These are phyloP conservation scores for Aphaenogaster rudis DNA, from an alignment of 1,140 invertebrate species.

Conservation along the genomic window DNA sequence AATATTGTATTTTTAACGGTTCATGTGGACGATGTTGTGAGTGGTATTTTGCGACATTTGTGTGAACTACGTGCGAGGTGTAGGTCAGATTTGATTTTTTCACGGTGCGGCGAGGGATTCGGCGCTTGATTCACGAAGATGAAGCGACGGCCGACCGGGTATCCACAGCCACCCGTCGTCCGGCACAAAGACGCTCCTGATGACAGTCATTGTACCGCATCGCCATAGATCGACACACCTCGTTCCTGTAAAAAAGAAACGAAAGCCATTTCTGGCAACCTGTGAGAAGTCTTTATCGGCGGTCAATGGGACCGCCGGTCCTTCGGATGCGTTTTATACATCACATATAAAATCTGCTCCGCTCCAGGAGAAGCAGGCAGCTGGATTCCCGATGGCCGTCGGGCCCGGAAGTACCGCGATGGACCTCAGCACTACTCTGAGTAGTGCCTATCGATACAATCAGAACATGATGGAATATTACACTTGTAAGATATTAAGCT, in stretches of 20 bases:
- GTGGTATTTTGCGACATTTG: not conserved
- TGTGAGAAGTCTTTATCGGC: conserved; percentile 77
- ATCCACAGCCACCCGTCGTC: conserved; percentile 81
- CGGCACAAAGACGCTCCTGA: conserved; percentile 82
- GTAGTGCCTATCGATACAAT: conserved; percentile 95
- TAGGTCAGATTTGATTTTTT: not conserved
- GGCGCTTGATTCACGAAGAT: conserved; percentile 69
- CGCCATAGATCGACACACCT: conserved; percentile 74
- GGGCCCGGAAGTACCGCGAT: conserved; percentile 86
- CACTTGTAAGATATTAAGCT: conserved; percentile 93
- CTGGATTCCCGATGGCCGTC: conserved; percentile 84
- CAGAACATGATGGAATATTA: conserved; percentile 99
- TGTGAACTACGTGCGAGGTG: not conserved
- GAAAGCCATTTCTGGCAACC: conserved; percentile 63
- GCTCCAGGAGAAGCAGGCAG: conserved; percentile 69
- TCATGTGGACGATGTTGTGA: conserved; percentile 2
- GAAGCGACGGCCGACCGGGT: conserved; percentile 78
- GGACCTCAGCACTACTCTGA: conserved; percentile 94
- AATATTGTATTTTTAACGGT: not conserved
- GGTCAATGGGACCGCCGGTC: conserved; percentile 71
- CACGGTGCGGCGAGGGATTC: conserved; percentile 23
- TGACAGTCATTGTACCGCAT: conserved; percentile 82
- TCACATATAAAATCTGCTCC: conserved; percentile 51
- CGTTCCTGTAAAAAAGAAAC: conserved; percentile 70
- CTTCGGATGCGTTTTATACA: conserved; percentile 13